phyloP scores from a whole-genome alignment of 2,888 invertebrate species.

The Ophion costatus region DNA sequence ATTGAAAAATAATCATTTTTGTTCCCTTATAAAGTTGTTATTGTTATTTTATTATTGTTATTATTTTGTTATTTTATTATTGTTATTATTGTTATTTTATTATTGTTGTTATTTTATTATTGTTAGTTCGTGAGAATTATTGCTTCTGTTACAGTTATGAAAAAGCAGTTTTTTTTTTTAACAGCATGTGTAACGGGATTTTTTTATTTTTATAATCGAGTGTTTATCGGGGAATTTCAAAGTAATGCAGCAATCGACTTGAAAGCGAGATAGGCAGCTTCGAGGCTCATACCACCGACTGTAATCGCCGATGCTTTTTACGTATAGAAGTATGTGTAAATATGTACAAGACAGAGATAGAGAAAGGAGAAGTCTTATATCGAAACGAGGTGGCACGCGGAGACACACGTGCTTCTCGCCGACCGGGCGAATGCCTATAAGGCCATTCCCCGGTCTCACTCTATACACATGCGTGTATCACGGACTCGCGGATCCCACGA shows the following conservation, averaged over 20 bases:
- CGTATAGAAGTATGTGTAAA: slow-evolving; percentile 2
- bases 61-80: too few relatives aligned
- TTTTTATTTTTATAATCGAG: neutral
- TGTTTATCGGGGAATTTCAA: neutral
- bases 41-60: too few relatives aligned
- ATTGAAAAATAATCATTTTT: too few relatives aligned
- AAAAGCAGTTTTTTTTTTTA: too few relatives aligned
- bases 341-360: neutral
- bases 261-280: slow-evolving; percentile 1
- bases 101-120: too few relatives aligned
- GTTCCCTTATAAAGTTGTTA: too few relatives aligned
- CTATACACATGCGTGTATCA: neutral
- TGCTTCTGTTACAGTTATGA: neutral
- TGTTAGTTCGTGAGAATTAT: neutral
- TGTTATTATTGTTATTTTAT: too few relatives aligned
- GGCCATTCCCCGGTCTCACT: slow-evolving; percentile 22
- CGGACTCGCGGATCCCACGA: neutral
- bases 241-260: neutral
- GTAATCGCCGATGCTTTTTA: neutral
- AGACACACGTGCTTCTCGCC: slow-evolving; percentile 64
- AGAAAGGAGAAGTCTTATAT: slow-evolving; percentile 14
- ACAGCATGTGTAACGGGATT: neutral
- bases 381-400: slow-evolving; percentile 62
- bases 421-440: slow-evolving; percentile 33
- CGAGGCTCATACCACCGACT: slow-evolving; percentile 21